Conservation (phyloP, 2,888 invertebrate genomes). For the Hyles lineata region DNA sequence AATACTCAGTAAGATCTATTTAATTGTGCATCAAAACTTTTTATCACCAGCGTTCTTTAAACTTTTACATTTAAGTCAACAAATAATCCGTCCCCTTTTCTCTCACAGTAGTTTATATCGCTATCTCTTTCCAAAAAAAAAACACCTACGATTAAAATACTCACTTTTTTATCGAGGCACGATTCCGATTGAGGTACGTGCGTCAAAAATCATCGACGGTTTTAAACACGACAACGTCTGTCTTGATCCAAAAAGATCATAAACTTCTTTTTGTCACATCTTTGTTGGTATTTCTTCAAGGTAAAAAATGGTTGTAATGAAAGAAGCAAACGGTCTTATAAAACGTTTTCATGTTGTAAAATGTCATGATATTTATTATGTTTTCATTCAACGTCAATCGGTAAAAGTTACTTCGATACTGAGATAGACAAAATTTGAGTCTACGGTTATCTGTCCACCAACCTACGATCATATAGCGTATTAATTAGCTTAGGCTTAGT, state of each 20-base stretch:
- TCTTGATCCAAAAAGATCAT: slow-evolving; percentile 45
- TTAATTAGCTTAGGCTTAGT: too few relatives aligned
- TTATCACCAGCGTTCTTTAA: not conserved
- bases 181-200: slow-evolving; percentile 69
- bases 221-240: slow-evolving; percentile 35
- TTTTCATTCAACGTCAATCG: not conserved
- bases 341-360: slow-evolving; percentile 52
- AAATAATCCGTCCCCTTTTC: slow-evolving; percentile 18
- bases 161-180: slow-evolving; percentile 49
- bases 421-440: too few relatives aligned
- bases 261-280: slow-evolving; percentile 54
- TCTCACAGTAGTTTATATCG: not conserved
- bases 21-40: not conserved
- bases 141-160: slow-evolving; percentile 12
- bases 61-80: slow-evolving; percentile 2
- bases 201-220: slow-evolving; percentile 57
- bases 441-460: too few relatives aligned
- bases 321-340: slow-evolving; percentile 28
- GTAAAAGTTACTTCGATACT: too few relatives aligned
- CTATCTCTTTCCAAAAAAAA: slow-evolving; percentile 5
- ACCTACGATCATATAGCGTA: too few relatives aligned
- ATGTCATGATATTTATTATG: slow-evolving; percentile 36
- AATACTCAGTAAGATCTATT: not conserved
- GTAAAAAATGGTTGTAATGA: slow-evolving; percentile 47
- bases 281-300: slow-evolving; percentile 57